Evolutionary conservation across 2,113 vertebrate species (phyloP).

Genomic region (Nannobrachium achirus): DNA sequence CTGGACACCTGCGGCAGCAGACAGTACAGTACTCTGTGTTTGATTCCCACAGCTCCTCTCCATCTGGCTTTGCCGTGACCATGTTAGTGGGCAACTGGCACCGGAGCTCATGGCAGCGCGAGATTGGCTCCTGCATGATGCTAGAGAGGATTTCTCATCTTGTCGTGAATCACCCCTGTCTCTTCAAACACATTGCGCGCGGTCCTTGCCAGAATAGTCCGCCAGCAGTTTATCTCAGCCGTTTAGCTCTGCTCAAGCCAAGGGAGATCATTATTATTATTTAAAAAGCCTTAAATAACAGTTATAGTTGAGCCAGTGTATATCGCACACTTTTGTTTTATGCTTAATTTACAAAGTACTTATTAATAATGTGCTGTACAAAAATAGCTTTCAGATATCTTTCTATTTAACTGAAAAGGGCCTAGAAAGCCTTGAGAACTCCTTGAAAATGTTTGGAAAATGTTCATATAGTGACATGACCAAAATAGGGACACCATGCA

Average conservation of each 20-base stretch:
- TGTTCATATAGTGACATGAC: too few species aligned
- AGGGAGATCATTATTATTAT: constrained; percentile 19
- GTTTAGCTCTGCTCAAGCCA: constrained; percentile 33
- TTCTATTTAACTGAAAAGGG: too few species aligned
- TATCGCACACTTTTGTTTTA: not conserved
- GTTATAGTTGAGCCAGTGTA: constrained; percentile 18
- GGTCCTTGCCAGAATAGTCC: constrained; percentile 17
- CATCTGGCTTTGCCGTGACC: constrained; percentile 67
- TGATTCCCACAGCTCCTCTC: constrained; percentile 68
- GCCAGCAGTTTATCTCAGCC: constrained; percentile 39
- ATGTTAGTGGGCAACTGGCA: constrained; percentile 58
- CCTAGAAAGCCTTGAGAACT: too few species aligned
- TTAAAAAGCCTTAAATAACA: constrained; percentile 31
- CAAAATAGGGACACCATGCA: too few species aligned
- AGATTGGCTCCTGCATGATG: constrained; percentile 41
- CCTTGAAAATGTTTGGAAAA: too few species aligned
- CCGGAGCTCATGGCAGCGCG: constrained; percentile 36
- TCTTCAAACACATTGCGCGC: constrained; percentile 38
- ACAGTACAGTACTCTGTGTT: constrained; percentile 42
- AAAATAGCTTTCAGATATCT: too few species aligned
- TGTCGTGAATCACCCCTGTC: constrained; percentile 35
- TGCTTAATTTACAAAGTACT: not conserved
- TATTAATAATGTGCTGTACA: too few species aligned
- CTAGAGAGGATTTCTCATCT: constrained; percentile 30
- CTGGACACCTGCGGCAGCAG: constrained; percentile 53